Conservation (phyloP, 2,888 invertebrate genomes). For the Lasioglossum lativentre region DNA sequence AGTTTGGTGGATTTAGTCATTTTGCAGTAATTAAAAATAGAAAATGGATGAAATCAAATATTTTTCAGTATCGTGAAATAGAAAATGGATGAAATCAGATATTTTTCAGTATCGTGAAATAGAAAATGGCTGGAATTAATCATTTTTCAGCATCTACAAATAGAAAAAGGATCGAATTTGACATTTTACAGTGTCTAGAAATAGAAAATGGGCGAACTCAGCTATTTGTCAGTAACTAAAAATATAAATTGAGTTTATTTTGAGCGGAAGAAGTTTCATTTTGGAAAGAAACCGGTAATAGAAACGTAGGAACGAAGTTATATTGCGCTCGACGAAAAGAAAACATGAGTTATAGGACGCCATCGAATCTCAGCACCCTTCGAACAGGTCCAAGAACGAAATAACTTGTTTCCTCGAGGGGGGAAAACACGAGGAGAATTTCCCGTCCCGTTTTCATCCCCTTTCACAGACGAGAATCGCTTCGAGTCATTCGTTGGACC, state of each 20-base stretch:
- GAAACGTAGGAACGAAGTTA: background rate
- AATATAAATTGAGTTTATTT: background rate
- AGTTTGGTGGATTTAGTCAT: background rate
- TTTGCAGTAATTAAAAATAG: background rate
- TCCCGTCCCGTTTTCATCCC: conserved; percentile 11
- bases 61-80: no score
- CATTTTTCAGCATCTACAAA: no score
- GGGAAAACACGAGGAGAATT: conserved; percentile 8
- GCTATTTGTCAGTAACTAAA: no score
- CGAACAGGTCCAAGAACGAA: background rate
- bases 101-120: no score
- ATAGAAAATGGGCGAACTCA: background rate
- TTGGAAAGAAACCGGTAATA: background rate
- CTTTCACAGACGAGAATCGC: conserved; percentile 16
- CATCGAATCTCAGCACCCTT: background rate
- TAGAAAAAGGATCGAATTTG: no score
- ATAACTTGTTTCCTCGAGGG: background rate
- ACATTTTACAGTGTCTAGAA: background rate
- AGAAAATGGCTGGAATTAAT: no score
- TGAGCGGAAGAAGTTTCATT: background rate
- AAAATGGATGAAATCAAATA: background rate
- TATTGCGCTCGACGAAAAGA: background rate
- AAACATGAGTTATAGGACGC: background rate
- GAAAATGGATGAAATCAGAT: no score
- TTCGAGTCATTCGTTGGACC: background rate